Evolutionary conservation across 1,140 invertebrate genomes (phyloP), one percentile per base, ranked within the genome.

Genomic region (Drosophila novamexicana): DNA sequence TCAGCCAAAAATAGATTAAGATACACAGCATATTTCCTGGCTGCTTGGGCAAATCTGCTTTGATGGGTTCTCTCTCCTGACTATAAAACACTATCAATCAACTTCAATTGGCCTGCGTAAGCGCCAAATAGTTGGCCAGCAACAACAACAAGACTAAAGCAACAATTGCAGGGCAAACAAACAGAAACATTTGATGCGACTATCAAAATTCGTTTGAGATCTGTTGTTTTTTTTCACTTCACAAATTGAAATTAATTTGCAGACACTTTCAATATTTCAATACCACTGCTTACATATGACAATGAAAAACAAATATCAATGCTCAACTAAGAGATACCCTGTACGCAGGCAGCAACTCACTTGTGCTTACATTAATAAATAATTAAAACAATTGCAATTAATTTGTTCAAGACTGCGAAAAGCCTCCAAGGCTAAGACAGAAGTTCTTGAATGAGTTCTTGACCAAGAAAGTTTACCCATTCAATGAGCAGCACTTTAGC

Each of bases 191-290:
- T 71, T 75, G 37, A 52, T 53, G 53, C 16, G 61, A 40, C 73
- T 75, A 64, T 65, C 72, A 75, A 88, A 86, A 85, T 76, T 81
- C 81, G 68, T 81, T 59, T 47, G 57, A 14, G 7, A 59, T 59
- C 57, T 59, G 9, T 47, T 18, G 8, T 47, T 47, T 36, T 32
- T 77, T 49, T 45, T 58, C n/a, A 10, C 29, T 61, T 68, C 73
- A 79, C 75, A 80, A 86, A 86, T 86, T 86, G 83, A 86, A 83
- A 86, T 86, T 88, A 89, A 86, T 86, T 86, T 89, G 83, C 84
- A 84, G 72, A 83, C 84, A 89, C 68, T 88, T 83, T 86, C 83
- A 77, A 84, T 84, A 85, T 81, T 77, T 84, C 76, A 73, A 75
- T 77, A 75, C 64, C 68, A 69, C 63, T 69, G 45, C 36, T 62